These are phyloP conservation scores for Tuta absoluta DNA, from an alignment of 2,888 invertebrate genomes.

Conservation along the genomic window DNA sequence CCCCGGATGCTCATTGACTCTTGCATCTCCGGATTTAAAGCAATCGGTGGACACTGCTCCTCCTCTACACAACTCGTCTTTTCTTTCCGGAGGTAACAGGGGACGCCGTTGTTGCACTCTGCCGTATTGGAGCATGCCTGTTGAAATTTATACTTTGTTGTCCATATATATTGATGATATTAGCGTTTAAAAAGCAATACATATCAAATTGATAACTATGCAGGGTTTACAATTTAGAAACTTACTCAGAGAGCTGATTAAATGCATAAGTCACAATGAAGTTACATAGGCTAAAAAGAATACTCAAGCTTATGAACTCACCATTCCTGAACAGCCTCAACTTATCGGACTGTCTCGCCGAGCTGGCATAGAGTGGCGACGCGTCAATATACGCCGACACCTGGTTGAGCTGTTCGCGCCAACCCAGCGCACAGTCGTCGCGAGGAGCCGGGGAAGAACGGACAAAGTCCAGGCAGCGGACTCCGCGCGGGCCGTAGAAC, in stretches of 20 bases:
- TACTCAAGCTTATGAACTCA: conserved; percentile 44
- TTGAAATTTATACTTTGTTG: not conserved
- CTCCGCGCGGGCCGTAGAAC: conserved; percentile 86
- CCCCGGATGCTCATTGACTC: conserved; percentile 91
- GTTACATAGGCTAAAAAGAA: not conserved
- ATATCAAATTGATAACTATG: not conserved
- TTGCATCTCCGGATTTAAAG: conserved; percentile 88
- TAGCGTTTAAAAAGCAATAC: not conserved
- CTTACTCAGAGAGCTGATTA: too few species aligned
- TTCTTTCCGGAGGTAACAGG: conserved; percentile 78
- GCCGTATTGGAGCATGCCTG: conserved; percentile 83
- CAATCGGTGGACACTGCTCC: conserved; percentile 88
- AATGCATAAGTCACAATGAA: not conserved
- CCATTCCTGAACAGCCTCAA: conserved; percentile 89
- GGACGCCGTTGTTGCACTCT: conserved; percentile 83
- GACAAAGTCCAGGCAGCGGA: conserved; percentile 90
- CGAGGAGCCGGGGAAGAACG: conserved; percentile 90
- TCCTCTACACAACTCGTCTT: conserved; percentile 85
- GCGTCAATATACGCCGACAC: conserved; percentile 91
- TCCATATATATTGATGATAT: not conserved
- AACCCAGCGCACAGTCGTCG: conserved; percentile 89
- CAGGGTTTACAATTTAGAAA: not conserved
- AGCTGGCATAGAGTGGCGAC: conserved; percentile 91
- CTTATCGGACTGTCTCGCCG: conserved; percentile 85
- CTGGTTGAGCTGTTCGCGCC: conserved; percentile 92